These are phyloP conservation scores for Macaria liturata DNA, from an alignment of 2,888 invertebrate species.

Conservation along the genomic window DNA sequence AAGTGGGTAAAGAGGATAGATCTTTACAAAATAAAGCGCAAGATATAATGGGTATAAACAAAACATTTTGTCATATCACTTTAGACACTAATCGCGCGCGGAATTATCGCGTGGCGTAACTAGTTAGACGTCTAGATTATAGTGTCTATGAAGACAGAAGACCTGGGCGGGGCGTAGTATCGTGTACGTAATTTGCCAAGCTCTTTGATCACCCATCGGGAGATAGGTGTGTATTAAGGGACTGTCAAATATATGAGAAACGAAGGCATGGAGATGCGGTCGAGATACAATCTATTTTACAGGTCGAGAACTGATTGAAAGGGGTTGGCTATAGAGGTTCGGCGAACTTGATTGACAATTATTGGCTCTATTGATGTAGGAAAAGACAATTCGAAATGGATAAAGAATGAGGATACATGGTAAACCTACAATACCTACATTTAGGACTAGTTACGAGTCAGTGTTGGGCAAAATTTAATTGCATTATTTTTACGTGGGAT, in stretches of 20 bases:
- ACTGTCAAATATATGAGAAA: conserved; percentile 7
- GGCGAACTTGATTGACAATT: conserved; percentile 5
- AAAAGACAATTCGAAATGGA: not conserved
- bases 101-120: no score
- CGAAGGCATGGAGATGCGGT: conserved; percentile 6
- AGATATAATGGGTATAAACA: no score
- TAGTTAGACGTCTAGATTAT: no score
- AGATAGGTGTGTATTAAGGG: conserved; percentile 7
- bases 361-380: conserved; percentile 11
- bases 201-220: conserved; percentile 24
- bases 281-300: conserved; percentile 7
- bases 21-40: no score
- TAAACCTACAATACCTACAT: no score
- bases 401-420: not conserved
- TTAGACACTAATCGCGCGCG: no score
- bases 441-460: no score
- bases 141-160: conserved; percentile 30
- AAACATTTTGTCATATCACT: no score
- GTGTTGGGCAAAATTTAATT: no score
- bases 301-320: conserved; percentile 6
- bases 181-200: conserved; percentile 24
- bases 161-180: conserved; percentile 33
- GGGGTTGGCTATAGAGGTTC: not conserved
- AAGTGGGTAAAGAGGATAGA: no score
- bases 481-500: no score